These are phyloP conservation scores for Gobio gobio DNA, from an alignment of 2,113 vertebrate genomes.

Conservation along the genomic window DNA sequence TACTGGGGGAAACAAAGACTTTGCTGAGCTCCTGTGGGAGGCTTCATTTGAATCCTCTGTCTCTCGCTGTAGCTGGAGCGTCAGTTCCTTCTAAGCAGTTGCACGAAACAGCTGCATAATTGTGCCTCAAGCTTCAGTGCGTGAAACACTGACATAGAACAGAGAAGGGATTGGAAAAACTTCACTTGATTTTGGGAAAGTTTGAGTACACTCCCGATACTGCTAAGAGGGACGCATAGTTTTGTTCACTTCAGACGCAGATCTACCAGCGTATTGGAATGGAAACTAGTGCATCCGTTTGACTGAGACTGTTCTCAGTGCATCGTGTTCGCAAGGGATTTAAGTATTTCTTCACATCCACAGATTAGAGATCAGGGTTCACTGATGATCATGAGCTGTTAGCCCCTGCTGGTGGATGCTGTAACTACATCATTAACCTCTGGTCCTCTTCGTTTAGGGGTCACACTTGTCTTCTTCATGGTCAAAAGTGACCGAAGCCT, in stretches of 20 bases:
- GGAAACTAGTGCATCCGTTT: neutral
- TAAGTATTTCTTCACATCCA: neutral
- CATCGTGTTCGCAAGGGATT: neutral
- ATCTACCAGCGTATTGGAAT: neutral
- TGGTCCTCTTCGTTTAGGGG: too few relatives aligned
- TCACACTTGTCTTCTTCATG: too few relatives aligned
- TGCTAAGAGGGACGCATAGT: conserved; percentile 18
- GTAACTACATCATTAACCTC: neutral
- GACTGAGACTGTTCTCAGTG: neutral
- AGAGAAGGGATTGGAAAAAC: conserved; percentile 43
- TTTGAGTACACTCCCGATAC: conserved; percentile 23
- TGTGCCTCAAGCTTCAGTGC: conserved; percentile 54
- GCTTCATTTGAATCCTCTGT: conserved; percentile 60
- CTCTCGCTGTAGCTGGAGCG: conserved; percentile 51
- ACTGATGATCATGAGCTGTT: neutral
- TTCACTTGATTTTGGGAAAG: conserved; percentile 43
- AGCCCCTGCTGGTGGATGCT: neutral
- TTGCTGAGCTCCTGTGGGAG: conserved; percentile 55
- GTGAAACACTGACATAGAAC: conserved; percentile 32
- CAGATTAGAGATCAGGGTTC: neutral
- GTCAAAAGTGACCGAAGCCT: too few relatives aligned
- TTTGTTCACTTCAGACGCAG: conserved; percentile 8
- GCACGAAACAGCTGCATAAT: conserved; percentile 58
- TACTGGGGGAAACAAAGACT: conserved; percentile 60
- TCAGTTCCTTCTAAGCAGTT: conserved; percentile 54